A percentile compares a stretch with the other conserved stretches of the same genome.
Conservation (phyloP, 1,140 invertebrate genomes). For the Andricus grossulariae region DNA sequence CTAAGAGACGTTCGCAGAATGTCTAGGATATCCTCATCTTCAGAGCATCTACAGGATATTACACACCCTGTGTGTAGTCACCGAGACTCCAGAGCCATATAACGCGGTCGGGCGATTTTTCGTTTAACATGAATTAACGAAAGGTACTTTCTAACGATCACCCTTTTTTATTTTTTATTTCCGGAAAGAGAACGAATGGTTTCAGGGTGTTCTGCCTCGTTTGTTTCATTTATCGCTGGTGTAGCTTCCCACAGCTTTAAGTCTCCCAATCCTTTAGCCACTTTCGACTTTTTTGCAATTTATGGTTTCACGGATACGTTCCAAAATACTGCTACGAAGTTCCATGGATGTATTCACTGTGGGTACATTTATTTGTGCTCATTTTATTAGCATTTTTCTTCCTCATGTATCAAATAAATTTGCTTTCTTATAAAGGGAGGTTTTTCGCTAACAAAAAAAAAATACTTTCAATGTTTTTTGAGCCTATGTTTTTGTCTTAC, state of each 20-base stretch:
- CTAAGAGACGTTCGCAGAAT: slow-evolving; percentile 22
- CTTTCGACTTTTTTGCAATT: neutral
- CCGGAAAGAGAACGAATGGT: neutral
- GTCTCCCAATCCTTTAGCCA: neutral
- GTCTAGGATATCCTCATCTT: slow-evolving; percentile 15
- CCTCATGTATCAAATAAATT: too few species aligned
- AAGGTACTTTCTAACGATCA: slow-evolving; percentile 16
- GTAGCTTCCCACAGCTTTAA: neutral
- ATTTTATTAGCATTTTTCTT: too few species aligned
- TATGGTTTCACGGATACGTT: too few species aligned
- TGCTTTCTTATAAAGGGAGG: too few species aligned
- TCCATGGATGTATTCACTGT: too few species aligned
- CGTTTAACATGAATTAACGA: slow-evolving; percentile 31
- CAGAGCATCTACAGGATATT: slow-evolving; percentile 2
- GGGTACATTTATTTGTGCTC: too few species aligned
- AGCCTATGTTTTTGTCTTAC: too few species aligned
- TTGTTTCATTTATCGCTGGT: slow-evolving; percentile 8
- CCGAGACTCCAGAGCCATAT: slow-evolving; percentile 7
- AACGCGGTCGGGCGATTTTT: slow-evolving; percentile 25
- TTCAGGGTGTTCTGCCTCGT: slow-evolving; percentile 2
- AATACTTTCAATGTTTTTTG: too few species aligned
- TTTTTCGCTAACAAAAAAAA: too few species aligned
- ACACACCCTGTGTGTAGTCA: neutral
- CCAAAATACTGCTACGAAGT: too few species aligned
- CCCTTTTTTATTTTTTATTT: slow-evolving; percentile 13